Evolutionary conservation across 2,113 vertebrate species (phyloP), one percentile per base, ranked within the genome.

Genomic region (Manacus vitellinus): DNA sequence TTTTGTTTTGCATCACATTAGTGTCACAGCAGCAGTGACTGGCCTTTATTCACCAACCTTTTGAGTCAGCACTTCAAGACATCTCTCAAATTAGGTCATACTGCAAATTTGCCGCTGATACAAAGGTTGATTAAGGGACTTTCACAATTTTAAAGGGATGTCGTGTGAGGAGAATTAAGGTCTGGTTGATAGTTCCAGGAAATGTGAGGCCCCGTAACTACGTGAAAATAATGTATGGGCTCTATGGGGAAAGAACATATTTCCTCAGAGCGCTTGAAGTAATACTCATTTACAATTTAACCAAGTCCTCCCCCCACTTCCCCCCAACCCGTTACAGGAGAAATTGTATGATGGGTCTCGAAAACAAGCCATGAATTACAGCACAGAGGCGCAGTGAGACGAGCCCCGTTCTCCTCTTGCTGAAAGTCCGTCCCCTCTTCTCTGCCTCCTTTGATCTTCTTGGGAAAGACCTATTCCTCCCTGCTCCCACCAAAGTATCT

Each of bases 51-150:
- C 98, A 98, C 96, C 93, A 98, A 98, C 96, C 97, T 88, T 97
- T 98, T 98, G 97, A 98, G 98, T 98, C 98, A 98, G 98, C 98
- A 98, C 97, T 98, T 98, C 90, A 79, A 97, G 98, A 97, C 97
- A 94, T 98, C 98, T 96, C 97, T 98, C 97, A 97, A 97, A 98
- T 98, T 98, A 98, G 97, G 98, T 98, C 98, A 98, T 96, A 97
- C 95, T 96, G 97, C 97, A 98, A 97, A 98, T 98, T 97, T 97
- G 98, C 97, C 33, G 8, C 97, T 97, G 97, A 97, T 98, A 97
- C 97, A 98, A 98, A 98, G 98, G 97, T 98, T 98, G 98, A 98
- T 98, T 98, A 98, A 98, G 97, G 97, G 97, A 98, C 95, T 97
- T 89, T 91, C 92, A 87, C 95, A 74, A 88, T 98, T 98, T 98